Evolutionary conservation across 37 sponge, comb jelly and placozoan genomes (phyloP).

Genomic region (Tethya wilhelma): DNA sequence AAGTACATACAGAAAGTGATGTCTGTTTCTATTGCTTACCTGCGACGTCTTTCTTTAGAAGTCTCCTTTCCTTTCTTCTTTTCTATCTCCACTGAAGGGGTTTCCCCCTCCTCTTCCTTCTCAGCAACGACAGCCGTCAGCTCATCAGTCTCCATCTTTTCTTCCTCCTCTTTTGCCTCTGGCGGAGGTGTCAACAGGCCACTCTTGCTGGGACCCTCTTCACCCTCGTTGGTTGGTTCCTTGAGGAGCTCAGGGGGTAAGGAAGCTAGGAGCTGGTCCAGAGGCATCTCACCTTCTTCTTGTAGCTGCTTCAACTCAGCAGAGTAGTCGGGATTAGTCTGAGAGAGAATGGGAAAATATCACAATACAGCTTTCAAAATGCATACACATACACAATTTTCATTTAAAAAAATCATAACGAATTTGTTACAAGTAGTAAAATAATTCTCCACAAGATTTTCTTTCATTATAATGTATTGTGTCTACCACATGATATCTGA

Average conservation of each 20-base stretch:
- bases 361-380: too few species aligned
- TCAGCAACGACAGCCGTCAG: not conserved
- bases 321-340: too few species aligned
- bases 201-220: not conserved
- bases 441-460: too few species aligned
- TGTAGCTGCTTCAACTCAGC: slow-evolving; percentile 78
- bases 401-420: too few species aligned
- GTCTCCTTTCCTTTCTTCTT: too few species aligned
- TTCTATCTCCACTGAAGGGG: not conserved
- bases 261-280: slow-evolving; percentile 81
- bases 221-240: not conserved
- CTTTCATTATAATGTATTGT: too few species aligned
- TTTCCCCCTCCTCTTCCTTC: not conserved
- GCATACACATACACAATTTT: too few species aligned
- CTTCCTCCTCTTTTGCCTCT: slow-evolving; percentile 8
- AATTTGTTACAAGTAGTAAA: too few species aligned
- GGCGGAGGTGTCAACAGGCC: not conserved
- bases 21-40: too few species aligned
- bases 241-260: slow-evolving; percentile 71
- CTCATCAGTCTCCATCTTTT: slow-evolving; percentile 19
- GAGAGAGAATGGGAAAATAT: not conserved
- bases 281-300: slow-evolving; percentile 83
- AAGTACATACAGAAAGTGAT: too few species aligned
- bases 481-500: too few species aligned
- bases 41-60: too few species aligned